A percentile compares a stretch with the other conserved stretches of the same genome.
These are phyloP conservation scores for Mormyrus hasselquistii DNA, from an alignment of 2,797 vertebrate genomes.

Conservation along the genomic window DNA sequence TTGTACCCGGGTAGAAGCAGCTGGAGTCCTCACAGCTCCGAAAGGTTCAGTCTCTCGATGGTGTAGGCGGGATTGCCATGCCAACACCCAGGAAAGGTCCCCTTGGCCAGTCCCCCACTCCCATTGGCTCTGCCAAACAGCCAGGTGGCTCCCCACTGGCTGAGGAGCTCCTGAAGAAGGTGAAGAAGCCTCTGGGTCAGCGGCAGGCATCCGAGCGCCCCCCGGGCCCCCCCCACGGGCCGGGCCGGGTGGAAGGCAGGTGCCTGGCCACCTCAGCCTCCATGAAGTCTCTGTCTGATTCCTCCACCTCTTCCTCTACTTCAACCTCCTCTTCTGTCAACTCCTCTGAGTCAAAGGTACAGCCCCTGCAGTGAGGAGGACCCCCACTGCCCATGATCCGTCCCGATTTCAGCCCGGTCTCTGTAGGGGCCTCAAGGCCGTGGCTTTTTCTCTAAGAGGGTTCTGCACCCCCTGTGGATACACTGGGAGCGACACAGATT, in stretches of 20 bases:
- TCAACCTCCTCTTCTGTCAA: conserved; percentile 62
- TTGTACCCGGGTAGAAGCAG: conserved; percentile 59
- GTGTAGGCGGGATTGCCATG: conserved; percentile 68
- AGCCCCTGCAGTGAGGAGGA: not conserved
- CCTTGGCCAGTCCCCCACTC: conserved; percentile 48
- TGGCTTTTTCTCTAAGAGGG: not conserved
- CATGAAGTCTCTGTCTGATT: conserved; percentile 65
- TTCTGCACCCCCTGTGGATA: not conserved
- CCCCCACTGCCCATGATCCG: not conserved
- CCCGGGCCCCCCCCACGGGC: conserved; percentile 47
- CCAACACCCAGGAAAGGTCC: conserved; percentile 53
- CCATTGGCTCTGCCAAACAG: conserved; percentile 50
- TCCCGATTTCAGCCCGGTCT: not conserved
- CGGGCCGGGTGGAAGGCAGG: conserved; percentile 55
- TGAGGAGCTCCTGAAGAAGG: conserved; percentile 63
- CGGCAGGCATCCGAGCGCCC: conserved; percentile 51
- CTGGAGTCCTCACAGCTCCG: conserved; percentile 58
- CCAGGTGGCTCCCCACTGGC: conserved; percentile 46
- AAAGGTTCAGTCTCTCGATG: conserved; percentile 65
- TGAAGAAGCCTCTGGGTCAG: conserved; percentile 63
- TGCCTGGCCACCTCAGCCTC: conserved; percentile 66
- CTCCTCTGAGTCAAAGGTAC: conserved; percentile 65
- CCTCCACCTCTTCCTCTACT: conserved; percentile 59
- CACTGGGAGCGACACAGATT: not conserved
- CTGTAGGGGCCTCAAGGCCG: not conserved